Conservation (phyloP, 2,113 vertebrate species). For the Miniopterus natalensis region DNA sequence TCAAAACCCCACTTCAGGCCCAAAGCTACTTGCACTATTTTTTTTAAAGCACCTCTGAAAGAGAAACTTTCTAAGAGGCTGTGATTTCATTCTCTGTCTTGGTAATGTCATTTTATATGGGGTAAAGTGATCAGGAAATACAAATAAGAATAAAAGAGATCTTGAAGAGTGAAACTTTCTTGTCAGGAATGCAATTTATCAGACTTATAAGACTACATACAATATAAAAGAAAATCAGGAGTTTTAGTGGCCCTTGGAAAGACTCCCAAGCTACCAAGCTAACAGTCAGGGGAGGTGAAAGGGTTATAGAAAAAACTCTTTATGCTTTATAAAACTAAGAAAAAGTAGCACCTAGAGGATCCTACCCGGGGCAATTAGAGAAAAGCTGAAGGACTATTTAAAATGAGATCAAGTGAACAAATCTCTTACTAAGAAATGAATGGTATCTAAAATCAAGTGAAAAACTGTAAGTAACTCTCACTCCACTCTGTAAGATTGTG, state of each 20-base stretch:
- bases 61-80: not conserved
- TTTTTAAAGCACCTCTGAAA: constrained; percentile 5
- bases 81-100: constrained; percentile 42
- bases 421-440: not conserved
- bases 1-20: not conserved
- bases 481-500: not conserved
- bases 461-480: not conserved
- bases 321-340: constrained; percentile 5
- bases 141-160: constrained; percentile 44
- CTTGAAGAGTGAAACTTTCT: not conserved
- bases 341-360: not conserved
- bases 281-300: not conserved
- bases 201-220: not conserved
- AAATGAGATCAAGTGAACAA: not conserved
- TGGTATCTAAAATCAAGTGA: not conserved
- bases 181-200: constrained; percentile 34
- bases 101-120: not conserved
- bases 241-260: not conserved
- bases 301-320: not conserved
- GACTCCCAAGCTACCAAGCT: not conserved
- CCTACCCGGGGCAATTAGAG: not conserved
- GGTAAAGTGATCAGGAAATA: constrained; percentile 24
- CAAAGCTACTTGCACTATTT: not conserved
- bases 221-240: not conserved
- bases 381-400: not conserved